Evolutionary conservation across 2,113 vertebrate genomes (phyloP), one percentile per base, ranked within the genome.

Genomic region (Limanda limanda): DNA sequence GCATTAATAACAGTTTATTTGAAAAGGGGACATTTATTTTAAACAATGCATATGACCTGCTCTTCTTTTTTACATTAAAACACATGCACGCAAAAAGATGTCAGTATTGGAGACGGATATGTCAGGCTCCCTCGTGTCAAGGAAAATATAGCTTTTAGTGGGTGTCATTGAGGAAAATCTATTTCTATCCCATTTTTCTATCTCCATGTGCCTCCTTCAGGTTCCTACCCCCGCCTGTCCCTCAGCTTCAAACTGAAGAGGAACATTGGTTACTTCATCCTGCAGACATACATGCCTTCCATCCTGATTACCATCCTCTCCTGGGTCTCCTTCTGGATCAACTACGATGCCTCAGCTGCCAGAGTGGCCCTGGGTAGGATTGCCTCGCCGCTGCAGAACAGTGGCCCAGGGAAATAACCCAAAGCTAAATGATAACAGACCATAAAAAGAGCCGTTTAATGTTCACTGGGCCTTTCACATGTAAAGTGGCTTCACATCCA

Each of bases 311-410:
- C 98, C 83, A 99, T 99, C 91, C 96, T 99, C 79, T 99, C 98
- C 84, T 99, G 98, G 98, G 98, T 99, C 90, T 99, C 98, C 92
- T 99, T 99, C 95, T 99, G 98, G 98, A 99, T 99, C 94, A 99
- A 99, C 94, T 99, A 99, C 68, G 98, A 99, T 54, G 98, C 98
- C 84, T 99, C 98, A 15, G 98, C 98, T 87, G 98, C 98, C 88
- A 95, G 98, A 88, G 98, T 99, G 93, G 97, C 98, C 92, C 94
- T 99, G 96, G 98, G 98, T 99, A 96, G 86, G 96, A 85, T 51
- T 20, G 69, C 64, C 71, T 78, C 35, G 25, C 78, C 76, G 21
- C 85, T 48, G 65, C 86, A 72, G 48, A 82, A 66, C 72, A 79
- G 70, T 86, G 84, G 87, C 85, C 73, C 79, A 31, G 76, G 69